These are phyloP conservation scores for Cataglyphis hispanica DNA, from an alignment of 1,140 invertebrate genomes.

Conservation along the genomic window DNA sequence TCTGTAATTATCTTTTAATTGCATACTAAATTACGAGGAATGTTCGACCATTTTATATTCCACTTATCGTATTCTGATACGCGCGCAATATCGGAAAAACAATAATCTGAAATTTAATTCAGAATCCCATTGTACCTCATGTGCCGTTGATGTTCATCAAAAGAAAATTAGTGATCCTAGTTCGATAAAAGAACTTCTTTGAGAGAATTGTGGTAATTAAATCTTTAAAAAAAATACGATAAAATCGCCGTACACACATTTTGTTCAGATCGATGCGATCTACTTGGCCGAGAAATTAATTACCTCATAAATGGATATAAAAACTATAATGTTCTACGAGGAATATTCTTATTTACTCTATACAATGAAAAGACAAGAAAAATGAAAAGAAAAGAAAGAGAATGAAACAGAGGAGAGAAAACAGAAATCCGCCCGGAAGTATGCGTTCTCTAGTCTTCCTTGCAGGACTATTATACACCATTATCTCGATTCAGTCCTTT, in stretches of 20 bases:
- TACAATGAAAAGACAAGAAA: slow-evolving; percentile 12
- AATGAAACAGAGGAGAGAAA: slow-evolving; percentile 8
- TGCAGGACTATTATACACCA: slow-evolving; percentile 63
- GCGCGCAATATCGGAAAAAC: slow-evolving; percentile 55
- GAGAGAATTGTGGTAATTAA: background rate
- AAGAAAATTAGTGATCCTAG: slow-evolving; percentile 26
- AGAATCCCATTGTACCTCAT: slow-evolving; percentile 32
- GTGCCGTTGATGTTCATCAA: slow-evolving; percentile 10
- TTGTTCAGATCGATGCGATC: background rate
- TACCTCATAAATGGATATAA: background rate
- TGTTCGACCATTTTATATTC: slow-evolving; percentile 34
- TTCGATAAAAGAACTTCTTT: background rate
- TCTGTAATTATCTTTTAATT: slow-evolving; percentile 42
- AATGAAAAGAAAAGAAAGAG: background rate
- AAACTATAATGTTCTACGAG: background rate
- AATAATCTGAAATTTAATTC: slow-evolving; percentile 63
- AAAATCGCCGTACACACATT: background rate
- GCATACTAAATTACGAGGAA: slow-evolving; percentile 32
- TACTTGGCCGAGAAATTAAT: slow-evolving; percentile 20
- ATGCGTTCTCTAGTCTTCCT: slow-evolving; percentile 50
- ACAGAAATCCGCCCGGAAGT: slow-evolving; percentile 65
- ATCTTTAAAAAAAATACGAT: too few relatives aligned
- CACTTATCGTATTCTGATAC: slow-evolving; percentile 62
- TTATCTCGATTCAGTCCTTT: slow-evolving; percentile 59
- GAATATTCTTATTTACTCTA: slow-evolving; percentile 55